Percentiles rank a stretch among this genome's conserved stretches.
Conservation (phyloP, 2,113 vertebrate species). For the Clarias gariepinus region DNA sequence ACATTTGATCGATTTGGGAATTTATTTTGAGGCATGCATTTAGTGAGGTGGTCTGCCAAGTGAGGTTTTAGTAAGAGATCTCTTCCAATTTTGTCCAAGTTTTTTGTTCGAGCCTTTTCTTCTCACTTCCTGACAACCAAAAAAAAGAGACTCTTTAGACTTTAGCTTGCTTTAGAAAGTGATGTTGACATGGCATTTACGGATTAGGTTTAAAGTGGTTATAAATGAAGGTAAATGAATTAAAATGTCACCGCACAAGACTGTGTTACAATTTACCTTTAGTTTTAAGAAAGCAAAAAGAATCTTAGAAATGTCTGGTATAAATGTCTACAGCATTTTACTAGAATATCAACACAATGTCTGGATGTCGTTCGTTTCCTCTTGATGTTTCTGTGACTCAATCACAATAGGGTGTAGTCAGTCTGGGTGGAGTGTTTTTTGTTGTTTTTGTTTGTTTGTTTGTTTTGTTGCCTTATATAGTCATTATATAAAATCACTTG, state of each 20-base stretch:
- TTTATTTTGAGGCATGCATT: neutral
- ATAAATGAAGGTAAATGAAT: neutral
- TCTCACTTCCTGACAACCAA: constrained; percentile 18
- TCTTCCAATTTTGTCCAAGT: neutral
- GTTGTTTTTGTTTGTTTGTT: neutral
- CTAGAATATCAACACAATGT: neutral
- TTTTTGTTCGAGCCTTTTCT: neutral
- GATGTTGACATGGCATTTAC: neutral
- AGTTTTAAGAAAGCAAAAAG: neutral
- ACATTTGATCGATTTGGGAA: neutral
- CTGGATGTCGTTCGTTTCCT: constrained; percentile 3
- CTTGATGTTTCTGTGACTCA: neutral
- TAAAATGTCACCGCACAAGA: neutral
- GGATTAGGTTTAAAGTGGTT: constrained; percentile 5
- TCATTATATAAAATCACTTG: constrained; percentile 8
- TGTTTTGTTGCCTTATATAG: constrained; percentile 18
- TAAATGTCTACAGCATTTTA: neutral
- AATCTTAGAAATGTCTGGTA: neutral
- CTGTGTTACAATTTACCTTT: neutral
- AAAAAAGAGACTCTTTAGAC: neutral
- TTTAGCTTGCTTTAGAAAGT: constrained; percentile 9
- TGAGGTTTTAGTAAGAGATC: neutral
- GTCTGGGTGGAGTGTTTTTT: neutral
- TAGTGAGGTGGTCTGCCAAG: neutral
- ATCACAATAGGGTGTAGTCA: neutral